Conservation (phyloP, 2,888 invertebrate genomes). For the Patella ulyssiponensis region DNA sequence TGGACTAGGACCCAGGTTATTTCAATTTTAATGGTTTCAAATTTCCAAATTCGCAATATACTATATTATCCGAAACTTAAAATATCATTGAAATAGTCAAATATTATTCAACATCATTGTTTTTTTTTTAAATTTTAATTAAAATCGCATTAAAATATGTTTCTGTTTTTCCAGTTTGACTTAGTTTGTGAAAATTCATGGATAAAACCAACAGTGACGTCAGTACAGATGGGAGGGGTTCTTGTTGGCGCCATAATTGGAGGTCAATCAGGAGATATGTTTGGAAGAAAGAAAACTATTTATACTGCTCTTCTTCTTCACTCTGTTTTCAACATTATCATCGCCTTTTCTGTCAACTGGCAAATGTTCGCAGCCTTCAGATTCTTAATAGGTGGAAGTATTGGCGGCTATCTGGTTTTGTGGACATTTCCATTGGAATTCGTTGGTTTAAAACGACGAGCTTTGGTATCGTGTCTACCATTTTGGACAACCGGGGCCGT, state of each 20-base stretch:
- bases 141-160: no score
- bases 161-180: conserved; percentile 40
- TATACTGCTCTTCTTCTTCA: conserved; percentile 36
- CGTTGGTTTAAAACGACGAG: conserved; percentile 21
- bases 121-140: no score
- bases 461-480: conserved; percentile 15
- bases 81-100: no score
- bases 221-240: conserved; percentile 51
- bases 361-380: conserved; percentile 49
- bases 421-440: conserved; percentile 27
- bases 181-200: conserved; percentile 45
- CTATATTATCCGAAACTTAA: no score
- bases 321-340: conserved; percentile 38
- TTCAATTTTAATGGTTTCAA: no score
- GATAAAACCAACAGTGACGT: conserved; percentile 44
- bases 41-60: no score
- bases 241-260: conserved; percentile 44
- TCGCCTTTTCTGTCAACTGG: conserved; percentile 50
- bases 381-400: conserved; percentile 41
- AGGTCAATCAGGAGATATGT: conserved; percentile 45
- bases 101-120: no score
- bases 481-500: conserved; percentile 21
- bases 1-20: no score
- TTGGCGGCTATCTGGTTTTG: conserved; percentile 38
- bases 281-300: conserved; percentile 50